phyloP scores from a whole-genome alignment of 2,888 invertebrate genomes.

The Andrena bicolor region DNA sequence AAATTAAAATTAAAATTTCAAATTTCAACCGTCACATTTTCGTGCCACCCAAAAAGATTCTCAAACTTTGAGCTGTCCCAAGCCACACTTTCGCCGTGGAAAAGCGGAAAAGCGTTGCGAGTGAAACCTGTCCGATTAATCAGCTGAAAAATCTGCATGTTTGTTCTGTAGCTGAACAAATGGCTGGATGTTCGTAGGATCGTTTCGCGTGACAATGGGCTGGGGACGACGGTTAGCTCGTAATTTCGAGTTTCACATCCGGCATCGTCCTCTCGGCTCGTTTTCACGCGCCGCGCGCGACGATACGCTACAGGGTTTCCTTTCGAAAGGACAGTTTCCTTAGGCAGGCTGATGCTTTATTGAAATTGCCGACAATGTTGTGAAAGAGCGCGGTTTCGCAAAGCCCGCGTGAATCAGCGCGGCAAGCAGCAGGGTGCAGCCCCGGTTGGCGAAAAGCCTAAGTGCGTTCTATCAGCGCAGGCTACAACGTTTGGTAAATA shows the following conservation, averaged over 20 bases:
- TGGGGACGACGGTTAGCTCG: constrained; percentile 48
- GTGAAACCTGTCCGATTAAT: constrained; percentile 8
- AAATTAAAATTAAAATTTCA: neutral
- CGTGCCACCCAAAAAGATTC: neutral
- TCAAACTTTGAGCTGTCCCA: neutral
- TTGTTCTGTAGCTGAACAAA: neutral
- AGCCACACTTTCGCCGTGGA: constrained; percentile 17
- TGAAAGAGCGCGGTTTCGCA: constrained; percentile 36
- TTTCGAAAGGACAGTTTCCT: constrained; percentile 32
- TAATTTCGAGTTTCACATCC: constrained; percentile 75
- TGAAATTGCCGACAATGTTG: constrained; percentile 25
- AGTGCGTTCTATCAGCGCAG: neutral
- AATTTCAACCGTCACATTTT: neutral
- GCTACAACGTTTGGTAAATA: constrained; percentile 13
- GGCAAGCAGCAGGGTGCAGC: constrained; percentile 17
- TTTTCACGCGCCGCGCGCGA: constrained; percentile 59
- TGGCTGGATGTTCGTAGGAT: constrained; percentile 27
- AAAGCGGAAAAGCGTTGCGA: neutral
- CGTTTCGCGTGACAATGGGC: constrained; percentile 50
- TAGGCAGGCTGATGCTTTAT: constrained; percentile 18
- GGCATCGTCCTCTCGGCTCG: constrained; percentile 45
- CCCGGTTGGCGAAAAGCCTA: neutral
- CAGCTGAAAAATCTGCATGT: neutral
- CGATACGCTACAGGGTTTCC: constrained; percentile 54
- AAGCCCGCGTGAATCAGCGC: constrained; percentile 46